Evolutionary conservation across 1,140 invertebrate genomes (phyloP).

Genomic region (Olivierus martensii): DNA sequence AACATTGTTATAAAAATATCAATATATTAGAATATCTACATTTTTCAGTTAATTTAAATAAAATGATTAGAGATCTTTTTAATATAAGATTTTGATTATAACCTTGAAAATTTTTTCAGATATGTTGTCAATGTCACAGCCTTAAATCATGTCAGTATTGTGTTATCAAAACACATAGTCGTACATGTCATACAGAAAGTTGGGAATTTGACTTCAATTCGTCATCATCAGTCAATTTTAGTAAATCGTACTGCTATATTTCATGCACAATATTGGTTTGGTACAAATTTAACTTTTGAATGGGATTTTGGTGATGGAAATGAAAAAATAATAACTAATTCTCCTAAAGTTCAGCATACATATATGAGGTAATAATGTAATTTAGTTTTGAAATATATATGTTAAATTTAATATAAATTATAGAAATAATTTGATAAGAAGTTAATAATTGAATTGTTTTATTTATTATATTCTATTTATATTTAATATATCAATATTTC

Average conservation of each 20-base stretch:
- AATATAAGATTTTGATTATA: no score
- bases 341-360: conserved; percentile 6
- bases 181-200: conserved; percentile 11
- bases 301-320: conserved; percentile 16
- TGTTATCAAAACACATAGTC: background rate
- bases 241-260: conserved; percentile 10
- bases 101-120: background rate
- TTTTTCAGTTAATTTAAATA: no score
- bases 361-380: conserved; percentile 13
- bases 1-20: no score
- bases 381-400: no score
- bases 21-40: no score
- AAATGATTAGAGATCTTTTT: no score
- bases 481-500: no score
- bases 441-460: no score
- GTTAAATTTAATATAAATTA: no score
- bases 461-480: no score
- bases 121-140: conserved; percentile 9
- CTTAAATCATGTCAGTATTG: conserved; percentile 10
- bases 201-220: conserved; percentile 8
- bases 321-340: conserved; percentile 4
- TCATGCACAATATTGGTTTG: conserved; percentile 14
- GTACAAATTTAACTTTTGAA: conserved; percentile 13
- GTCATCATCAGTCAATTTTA: conserved; percentile 8
- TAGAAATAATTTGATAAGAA: no score